Base-by-base conservation (phyloP, 2,797 vertebrate species). In the Etheostoma nigrum region DNA sequence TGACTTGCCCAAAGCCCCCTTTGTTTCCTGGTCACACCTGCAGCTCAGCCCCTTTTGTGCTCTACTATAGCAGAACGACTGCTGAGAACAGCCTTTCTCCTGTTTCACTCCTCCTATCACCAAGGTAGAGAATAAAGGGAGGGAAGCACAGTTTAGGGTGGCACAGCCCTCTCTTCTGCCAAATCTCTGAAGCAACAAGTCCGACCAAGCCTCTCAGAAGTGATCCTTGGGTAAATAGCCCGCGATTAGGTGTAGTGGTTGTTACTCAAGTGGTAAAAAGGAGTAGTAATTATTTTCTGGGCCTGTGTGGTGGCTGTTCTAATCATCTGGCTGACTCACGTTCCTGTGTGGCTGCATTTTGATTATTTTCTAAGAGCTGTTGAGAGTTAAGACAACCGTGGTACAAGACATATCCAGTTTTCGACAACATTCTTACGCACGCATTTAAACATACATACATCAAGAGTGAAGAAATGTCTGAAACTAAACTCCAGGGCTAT, bases 1-100 rank as follows among this genome's bases (percentile, higher is more conserved):
- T 85, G 81, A 87, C 79, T 90, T 88, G 77, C 89, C 72, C 84
- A 88, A 92, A 94, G 76, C 83, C 77, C 87, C 83, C 76, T 93
- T 94, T 95, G 90, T 93, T 91, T 77, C 60, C 73, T 58, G 78
- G 86, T 90, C 89, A 85, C 93, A 96, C 93, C 95, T 96, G 95
- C 93, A 81, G 79, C 64, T 76, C 30, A 79, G 80, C 51, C 67
- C 86, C 85, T 91, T 69, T 89, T 95, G 90, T 93, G 86, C 74
- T 79, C 55, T 8, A 72, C 85, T 85, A 66, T 88, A 87, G 91
- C 81, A 84, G 87, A 89, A 90, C 85, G 89, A 86, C 91, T 78
- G 88, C 72, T 71, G 89, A 93, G 90, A 89, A 59, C 25, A 85
- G 90, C 88, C 88, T 83, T 91, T 93, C 92, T 93, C 89, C 82